Evolutionary conservation across 2,888 invertebrate genomes (phyloP).

Genomic region (Allygus modestus): DNA sequence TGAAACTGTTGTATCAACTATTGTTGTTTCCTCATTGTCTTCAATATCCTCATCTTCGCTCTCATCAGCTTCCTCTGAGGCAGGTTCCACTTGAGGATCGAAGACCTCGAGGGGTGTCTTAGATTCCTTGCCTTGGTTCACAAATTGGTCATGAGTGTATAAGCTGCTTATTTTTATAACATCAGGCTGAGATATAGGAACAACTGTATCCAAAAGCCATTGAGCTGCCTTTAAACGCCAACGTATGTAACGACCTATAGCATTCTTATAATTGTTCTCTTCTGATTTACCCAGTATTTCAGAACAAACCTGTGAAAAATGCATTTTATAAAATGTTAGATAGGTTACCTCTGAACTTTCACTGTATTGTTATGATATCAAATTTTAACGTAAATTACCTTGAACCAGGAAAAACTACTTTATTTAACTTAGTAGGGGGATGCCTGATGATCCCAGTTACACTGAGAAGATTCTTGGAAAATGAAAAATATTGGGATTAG

Average conservation of each 20-base stretch:
- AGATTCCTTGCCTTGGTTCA: background rate
- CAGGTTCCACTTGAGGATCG: background rate
- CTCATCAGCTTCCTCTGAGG: background rate
- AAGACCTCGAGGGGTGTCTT: background rate
- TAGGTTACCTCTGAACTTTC: no score
- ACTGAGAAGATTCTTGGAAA: no score
- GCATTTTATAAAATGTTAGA: no score
- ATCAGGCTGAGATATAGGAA: background rate
- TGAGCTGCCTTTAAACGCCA: slow-evolving; percentile 64
- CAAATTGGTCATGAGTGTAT: no score
- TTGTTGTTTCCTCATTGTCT: background rate
- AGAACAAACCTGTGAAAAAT: slow-evolving; percentile 60
- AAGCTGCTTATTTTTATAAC: no score
- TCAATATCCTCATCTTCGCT: background rate
- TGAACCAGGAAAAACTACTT: no score
- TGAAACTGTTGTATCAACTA: background rate
- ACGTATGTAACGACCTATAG: slow-evolving; percentile 41
- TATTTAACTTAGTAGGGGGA: no score
- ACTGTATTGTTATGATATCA: no score
- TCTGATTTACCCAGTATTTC: slow-evolving; percentile 40
- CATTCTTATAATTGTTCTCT: slow-evolving; percentile 48
- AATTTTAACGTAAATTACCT: no score
- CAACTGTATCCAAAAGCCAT: slow-evolving; percentile 59
- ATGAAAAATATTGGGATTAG: no score
- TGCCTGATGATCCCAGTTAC: no score